Conservation (phyloP, 2,888 invertebrate species). For the Catonia carolina region DNA sequence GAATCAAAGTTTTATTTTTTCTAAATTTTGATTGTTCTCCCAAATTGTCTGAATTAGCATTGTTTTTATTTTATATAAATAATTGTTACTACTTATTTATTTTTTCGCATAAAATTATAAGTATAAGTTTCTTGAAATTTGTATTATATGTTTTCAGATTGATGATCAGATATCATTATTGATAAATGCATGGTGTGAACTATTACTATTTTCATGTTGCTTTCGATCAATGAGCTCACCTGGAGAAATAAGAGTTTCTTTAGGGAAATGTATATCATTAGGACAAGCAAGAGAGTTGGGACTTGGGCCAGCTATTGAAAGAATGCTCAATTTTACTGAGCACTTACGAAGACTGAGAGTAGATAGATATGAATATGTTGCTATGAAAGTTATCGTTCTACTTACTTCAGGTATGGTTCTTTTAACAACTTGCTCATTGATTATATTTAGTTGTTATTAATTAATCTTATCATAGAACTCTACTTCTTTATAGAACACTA, state of each 20-base stretch:
- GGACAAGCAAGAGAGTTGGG: constrained; percentile 66
- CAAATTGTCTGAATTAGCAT: too few relatives aligned
- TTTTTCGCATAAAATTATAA: too few relatives aligned
- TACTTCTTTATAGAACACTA: too few relatives aligned
- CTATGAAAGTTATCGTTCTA: constrained; percentile 89
- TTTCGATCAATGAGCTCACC: constrained; percentile 88
- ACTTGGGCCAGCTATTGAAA: constrained; percentile 78
- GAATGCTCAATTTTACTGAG: constrained; percentile 92
- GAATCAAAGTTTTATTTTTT: too few relatives aligned
- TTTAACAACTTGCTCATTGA: too few relatives aligned
- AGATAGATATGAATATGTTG: constrained; percentile 93
- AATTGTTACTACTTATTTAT: too few relatives aligned
- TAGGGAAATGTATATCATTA: constrained; percentile 57
- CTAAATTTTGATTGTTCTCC: too few relatives aligned
- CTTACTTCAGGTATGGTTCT: constrained; percentile 71
- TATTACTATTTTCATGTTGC: constrained; percentile 85
- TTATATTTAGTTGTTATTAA: constrained; percentile 11
- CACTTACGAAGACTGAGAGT: constrained; percentile 82
- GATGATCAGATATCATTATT: constrained; percentile 96
- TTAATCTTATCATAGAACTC: too few relatives aligned
- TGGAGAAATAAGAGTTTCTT: constrained; percentile 73
- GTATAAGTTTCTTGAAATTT: too few relatives aligned
- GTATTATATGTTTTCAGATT: constrained; percentile 58
- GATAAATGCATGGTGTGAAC: constrained; percentile 96
- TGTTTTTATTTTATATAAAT: too few relatives aligned